Evolutionary conservation across 2,113 vertebrate species (phyloP).

Genomic region (Struthio camelus): DNA sequence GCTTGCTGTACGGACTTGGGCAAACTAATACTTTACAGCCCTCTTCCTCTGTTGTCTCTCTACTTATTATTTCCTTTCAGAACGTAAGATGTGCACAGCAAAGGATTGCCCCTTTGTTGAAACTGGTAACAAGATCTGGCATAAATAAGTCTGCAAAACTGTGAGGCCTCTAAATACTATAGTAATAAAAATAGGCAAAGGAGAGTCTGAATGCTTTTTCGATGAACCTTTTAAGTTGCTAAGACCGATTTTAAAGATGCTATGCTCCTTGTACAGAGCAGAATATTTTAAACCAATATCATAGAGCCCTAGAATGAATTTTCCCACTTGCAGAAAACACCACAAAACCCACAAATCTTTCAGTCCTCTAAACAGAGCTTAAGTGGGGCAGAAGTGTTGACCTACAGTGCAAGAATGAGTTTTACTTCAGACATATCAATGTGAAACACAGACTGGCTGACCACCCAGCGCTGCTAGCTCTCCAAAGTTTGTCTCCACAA

Average conservation of each 20-base stretch:
- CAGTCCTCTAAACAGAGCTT: background rate
- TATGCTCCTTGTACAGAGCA: rapidly evolving
- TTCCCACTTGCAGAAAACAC: background rate
- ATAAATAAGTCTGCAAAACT: background rate
- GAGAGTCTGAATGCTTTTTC: no score
- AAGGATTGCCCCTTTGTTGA: background rate
- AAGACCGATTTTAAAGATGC: background rate
- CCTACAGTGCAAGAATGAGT: background rate
- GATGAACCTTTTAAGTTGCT: background rate
- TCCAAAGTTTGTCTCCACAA: background rate
- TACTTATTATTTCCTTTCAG: background rate
- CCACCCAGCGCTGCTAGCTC: background rate
- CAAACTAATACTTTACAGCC: background rate
- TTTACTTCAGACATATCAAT: background rate
- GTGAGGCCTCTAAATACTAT: background rate
- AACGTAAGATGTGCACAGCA: background rate
- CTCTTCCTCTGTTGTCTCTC: background rate
- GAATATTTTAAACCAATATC: background rate
- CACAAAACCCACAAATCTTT: background rate
- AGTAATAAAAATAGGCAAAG: background rate
- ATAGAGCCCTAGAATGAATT: background rate
- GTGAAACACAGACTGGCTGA: background rate
- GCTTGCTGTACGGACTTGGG: background rate
- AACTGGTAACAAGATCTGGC: background rate
- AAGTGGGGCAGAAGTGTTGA: background rate